phyloP scores from a whole-genome alignment of 2,888 invertebrate genomes.

The Pachydiplax longipennis region DNA sequence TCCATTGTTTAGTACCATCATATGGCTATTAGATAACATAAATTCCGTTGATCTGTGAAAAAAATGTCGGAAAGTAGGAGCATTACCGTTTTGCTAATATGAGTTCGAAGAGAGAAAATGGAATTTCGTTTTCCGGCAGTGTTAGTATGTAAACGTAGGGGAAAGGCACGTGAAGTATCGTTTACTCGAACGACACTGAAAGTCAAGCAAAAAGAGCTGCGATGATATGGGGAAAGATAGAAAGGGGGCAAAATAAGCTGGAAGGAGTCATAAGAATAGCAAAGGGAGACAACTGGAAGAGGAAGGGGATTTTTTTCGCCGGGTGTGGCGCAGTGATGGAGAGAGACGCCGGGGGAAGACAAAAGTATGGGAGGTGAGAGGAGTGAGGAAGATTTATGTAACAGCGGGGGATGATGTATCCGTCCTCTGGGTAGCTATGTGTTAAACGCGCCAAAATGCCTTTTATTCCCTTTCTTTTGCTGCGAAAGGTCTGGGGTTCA shows the following conservation, averaged over 20 bases:
- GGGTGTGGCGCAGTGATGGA: neutral
- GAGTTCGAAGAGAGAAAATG: too few relatives aligned
- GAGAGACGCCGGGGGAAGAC: too few relatives aligned
- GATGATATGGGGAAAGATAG: neutral
- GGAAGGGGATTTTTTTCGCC: neutral
- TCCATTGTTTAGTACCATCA: too few relatives aligned
- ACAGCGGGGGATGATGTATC: conserved; percentile 24
- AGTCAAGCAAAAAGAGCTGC: neutral
- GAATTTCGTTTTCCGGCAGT: too few relatives aligned
- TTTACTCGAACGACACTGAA: neutral
- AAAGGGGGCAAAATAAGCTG: neutral
- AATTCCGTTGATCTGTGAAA: too few relatives aligned
- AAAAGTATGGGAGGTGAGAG: neutral
- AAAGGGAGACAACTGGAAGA: neutral
- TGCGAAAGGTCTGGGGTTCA: neutral
- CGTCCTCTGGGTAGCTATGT: conserved; percentile 7
- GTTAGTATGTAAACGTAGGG: neutral
- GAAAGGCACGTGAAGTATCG: neutral
- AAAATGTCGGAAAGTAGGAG: too few relatives aligned
- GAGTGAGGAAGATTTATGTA: conserved; percentile 27
- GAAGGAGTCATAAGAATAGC: neutral
- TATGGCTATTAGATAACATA: too few relatives aligned
- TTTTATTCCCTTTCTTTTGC: neutral
- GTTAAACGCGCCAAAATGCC: conserved; percentile 18
- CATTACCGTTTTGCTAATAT: too few relatives aligned